Evolutionary conservation across 2,888 invertebrate genomes (phyloP).

Genomic region (Pantelozetes paolii): DNA sequence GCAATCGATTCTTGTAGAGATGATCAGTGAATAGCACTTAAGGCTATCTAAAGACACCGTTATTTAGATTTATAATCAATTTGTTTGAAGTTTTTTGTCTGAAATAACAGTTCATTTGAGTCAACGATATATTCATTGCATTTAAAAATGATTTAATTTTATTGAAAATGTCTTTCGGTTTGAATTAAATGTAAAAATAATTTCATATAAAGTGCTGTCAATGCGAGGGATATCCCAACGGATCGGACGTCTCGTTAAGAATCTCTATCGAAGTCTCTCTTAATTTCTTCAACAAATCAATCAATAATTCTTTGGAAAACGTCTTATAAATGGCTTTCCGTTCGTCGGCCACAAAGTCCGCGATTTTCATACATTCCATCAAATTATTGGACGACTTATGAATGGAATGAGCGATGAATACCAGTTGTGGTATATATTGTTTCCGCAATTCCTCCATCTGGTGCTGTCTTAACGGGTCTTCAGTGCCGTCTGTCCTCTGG

Average conservation of each 20-base stretch:
- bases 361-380: slow-evolving; percentile 71
- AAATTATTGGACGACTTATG: slow-evolving; percentile 65
- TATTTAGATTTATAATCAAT: too few relatives aligned
- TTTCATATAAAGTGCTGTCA: too few relatives aligned
- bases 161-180: too few relatives aligned
- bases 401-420: slow-evolving; percentile 71
- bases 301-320: slow-evolving; percentile 64
- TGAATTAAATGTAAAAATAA: too few relatives aligned
- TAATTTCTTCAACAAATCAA: slow-evolving; percentile 69
- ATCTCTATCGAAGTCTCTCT: slow-evolving; percentile 71
- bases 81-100: too few relatives aligned
- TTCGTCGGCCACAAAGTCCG: slow-evolving; percentile 74
- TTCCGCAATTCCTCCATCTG: slow-evolving; percentile 71
- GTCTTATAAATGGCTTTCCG: slow-evolving; percentile 69
- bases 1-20: too few relatives aligned
- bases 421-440: slow-evolving; percentile 76
- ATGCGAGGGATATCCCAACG: slow-evolving; percentile 28
- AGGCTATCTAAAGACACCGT: too few relatives aligned
- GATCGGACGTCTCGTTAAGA: slow-evolving; percentile 59
- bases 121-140: too few relatives aligned
- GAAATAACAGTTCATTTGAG: too few relatives aligned
- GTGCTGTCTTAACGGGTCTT: slow-evolving; percentile 53
- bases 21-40: too few relatives aligned
- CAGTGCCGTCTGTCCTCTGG: slow-evolving; percentile 39
- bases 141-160: too few relatives aligned